Evolutionary conservation across 2,797 vertebrate species (phyloP).

Genomic region (Pipistrellus pygmaeus): DNA sequence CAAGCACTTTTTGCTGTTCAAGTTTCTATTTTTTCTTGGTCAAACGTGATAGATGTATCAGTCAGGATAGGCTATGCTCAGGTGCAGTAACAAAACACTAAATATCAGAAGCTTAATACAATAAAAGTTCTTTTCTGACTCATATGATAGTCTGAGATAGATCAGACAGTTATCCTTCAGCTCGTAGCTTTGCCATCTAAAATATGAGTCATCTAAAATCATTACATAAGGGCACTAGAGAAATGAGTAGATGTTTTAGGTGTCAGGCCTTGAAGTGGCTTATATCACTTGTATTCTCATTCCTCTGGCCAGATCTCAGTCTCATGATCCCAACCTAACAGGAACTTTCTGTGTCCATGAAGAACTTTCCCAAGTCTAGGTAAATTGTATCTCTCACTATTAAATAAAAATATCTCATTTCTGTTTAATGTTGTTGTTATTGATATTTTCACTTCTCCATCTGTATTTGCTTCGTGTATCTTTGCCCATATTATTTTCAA

Average conservation of each 20-base stretch:
- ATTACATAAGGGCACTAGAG: not conserved
- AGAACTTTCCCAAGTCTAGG: not conserved
- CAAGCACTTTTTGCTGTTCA: not conserved
- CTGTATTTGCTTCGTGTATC: not conserved
- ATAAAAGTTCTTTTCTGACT: not conserved
- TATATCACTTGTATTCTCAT: not conserved
- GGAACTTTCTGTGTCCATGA: not conserved
- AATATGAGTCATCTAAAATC: not conserved
- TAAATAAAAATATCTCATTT: constrained; percentile 27
- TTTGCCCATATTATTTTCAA: not conserved
- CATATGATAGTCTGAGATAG: not conserved
- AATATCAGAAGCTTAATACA: not conserved
- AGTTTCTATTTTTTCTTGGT: not conserved
- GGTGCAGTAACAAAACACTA: not conserved
- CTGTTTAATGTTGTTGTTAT: not conserved
- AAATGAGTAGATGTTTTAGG: not conserved
- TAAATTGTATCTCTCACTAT: not conserved
- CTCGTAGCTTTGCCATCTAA: not conserved
- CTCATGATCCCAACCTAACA: not conserved
- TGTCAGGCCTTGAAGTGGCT: not conserved
- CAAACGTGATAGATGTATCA: not conserved
- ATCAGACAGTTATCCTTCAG: not conserved
- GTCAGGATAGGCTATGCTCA: not conserved
- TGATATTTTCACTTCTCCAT: constrained; percentile 10
- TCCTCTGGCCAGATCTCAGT: not conserved